Conservation (phyloP, 2,888 invertebrate genomes). For the Mycogona germanica region DNA sequence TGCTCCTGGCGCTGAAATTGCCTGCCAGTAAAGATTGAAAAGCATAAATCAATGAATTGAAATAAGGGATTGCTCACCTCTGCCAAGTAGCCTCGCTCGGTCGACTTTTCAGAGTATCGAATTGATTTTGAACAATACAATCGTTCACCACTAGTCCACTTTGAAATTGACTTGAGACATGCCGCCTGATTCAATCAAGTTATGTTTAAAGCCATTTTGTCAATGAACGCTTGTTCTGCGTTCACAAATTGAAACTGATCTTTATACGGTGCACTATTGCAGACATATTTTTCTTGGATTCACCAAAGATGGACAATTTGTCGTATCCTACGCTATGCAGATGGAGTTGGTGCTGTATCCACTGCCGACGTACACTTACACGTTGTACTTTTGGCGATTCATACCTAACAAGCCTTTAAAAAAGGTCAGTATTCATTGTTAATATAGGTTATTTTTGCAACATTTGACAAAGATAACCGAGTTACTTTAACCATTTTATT, state of each 20-base stretch:
- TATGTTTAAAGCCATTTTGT: no score
- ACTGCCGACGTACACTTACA: slow-evolving; percentile 35
- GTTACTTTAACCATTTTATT: no score
- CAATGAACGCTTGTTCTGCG: neutral
- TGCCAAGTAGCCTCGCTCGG: neutral
- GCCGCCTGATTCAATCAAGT: no score
- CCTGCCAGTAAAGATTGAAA: no score
- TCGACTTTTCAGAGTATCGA: neutral
- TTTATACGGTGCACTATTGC: slow-evolving; percentile 27
- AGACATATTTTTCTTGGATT: slow-evolving; percentile 91
- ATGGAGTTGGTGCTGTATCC: slow-evolving; percentile 32
- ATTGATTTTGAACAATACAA: neutral
- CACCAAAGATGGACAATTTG: slow-evolving; percentile 84
- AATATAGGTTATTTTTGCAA: no score
- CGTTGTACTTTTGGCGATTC: slow-evolving; percentile 54
- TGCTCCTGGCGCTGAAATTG: no score
- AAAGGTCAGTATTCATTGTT: slow-evolving; percentile 32
- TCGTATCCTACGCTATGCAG: slow-evolving; percentile 68
- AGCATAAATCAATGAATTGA: no score
- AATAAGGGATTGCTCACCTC: no score
- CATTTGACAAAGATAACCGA: no score
- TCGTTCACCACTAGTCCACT: no score
- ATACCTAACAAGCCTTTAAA: slow-evolving; percentile 42
- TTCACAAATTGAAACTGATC: neutral
- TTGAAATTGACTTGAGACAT: no score